Base-by-base conservation (phyloP, 1,140 invertebrate species). In the Drosophila miranda region DNA sequence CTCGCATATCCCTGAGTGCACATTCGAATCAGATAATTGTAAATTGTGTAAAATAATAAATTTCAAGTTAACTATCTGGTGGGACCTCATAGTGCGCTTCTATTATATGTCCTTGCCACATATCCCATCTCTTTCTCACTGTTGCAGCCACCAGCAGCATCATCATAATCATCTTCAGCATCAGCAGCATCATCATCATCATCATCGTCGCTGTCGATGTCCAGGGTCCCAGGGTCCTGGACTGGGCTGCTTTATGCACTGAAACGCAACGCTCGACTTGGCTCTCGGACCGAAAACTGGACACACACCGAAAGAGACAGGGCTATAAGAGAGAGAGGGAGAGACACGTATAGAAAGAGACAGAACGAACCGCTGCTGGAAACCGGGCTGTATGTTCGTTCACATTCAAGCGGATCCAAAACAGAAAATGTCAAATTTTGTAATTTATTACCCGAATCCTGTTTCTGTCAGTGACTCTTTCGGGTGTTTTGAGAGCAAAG, bases 381-480 rank as follows among this genome's bases (percentile, higher is more conserved):
- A 34, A 16, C 49, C 23, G 41, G 23, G 30, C 54, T 41, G 34
- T 46, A 41, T 41, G 49, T 48, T 59, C 45, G 57, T 54, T 62
- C 69, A 73, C 77, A 70, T 73, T 76, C 81, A 80, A 89, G 78
- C 88, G 89, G 89, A 90, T 90, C 88, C 87, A 86, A 90, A 90
- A 83, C 89, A 86, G 88, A 90, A 90, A 90, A 90, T 90, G 89
- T 90, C 89, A 90, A 90, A 90, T 78, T 90, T 90, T 89, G 73
- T 90, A 90, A 90, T 90, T 90, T 90, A 90, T 90, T 90, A 89
- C 89, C 84, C 76, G 88, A 90, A 90, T 90, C 89, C 89, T 90
- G 89, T 90, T 90, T 90, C 89, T 90, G 88, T 88, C 81, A 89
- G 87, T 86, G 86, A 86, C 72, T 89, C 79, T 77, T 83, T 82